Base-by-base conservation (phyloP, 2,797 vertebrate species). In the Tangara arthus region DNA sequence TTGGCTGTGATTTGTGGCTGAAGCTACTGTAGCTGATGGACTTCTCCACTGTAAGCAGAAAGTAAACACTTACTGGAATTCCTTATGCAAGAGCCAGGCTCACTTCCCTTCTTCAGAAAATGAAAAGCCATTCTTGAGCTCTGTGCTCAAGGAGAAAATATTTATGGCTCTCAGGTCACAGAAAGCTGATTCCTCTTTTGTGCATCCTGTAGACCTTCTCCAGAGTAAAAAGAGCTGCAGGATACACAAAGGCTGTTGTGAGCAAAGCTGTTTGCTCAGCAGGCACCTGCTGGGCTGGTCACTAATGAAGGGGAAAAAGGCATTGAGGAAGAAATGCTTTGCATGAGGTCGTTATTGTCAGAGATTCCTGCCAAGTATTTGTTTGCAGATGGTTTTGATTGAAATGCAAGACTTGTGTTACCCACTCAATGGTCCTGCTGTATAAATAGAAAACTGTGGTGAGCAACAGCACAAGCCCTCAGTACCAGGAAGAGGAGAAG, bases 1-100 rank as follows among this genome's bases (percentile, higher is more conserved):
- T 65, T 72, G 91, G 81, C 92, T 44, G 87, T 84, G 89, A 96
- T 94, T 82, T 94, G 81, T 90, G 84, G 70, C 35, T 70, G 73
- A 92, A 96, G 83, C 95, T 96, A 92, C 96, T 82, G 94, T 93
- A 93, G 73, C 81, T 92, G 83, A 83, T 92, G 59, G 12, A 75
- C 94, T 87, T 84, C 89, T 89, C 89, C 50, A 82, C 50, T 90
- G 83, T 82, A 82, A 94, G 90, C 41, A 71, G 39, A 89, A 90
- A 94, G 92, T 93, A 96, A 95, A 95, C 95, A 94, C 83, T 96
- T 92, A 94, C 92, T 80, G 91, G 92, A 96, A 96, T 94, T 76
- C 84, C 89, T 96, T 65, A 65, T 89, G 96, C 94, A 96, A 96
- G 94, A 96, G 92, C 83, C 75, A 82, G 94, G 50, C 94, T 95